These are phyloP conservation scores for Diarsia mendica DNA, from an alignment of 2,888 invertebrate species.

Conservation along the genomic window DNA sequence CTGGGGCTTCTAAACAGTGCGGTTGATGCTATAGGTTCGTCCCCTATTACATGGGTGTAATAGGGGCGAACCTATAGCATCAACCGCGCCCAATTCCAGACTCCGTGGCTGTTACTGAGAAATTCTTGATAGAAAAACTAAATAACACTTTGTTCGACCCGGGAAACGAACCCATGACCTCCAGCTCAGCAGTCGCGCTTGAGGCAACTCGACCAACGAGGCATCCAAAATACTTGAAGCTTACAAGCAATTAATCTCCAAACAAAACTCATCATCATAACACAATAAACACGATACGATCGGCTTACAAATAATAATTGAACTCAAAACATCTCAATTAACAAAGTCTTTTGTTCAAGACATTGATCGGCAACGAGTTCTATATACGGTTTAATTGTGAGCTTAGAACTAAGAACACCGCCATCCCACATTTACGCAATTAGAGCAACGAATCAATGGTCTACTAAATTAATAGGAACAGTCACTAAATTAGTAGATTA, in stretches of 20 bases:
- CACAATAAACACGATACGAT: slow-evolving; percentile 35
- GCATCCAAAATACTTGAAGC: background rate
- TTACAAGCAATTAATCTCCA: slow-evolving; percentile 20
- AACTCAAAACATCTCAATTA: slow-evolving; percentile 56
- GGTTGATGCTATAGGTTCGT: too few relatives aligned
- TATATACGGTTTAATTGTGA: slow-evolving; percentile 43
- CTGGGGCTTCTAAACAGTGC: too few relatives aligned
- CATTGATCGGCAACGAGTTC: slow-evolving; percentile 37
- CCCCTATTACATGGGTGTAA: too few relatives aligned
- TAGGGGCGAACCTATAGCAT: too few relatives aligned
- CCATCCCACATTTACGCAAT: slow-evolving; percentile 62
- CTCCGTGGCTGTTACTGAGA: too few relatives aligned
- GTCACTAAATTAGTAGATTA: slow-evolving; percentile 81
- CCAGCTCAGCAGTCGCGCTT: too few relatives aligned
- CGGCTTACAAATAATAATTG: slow-evolving; percentile 33
- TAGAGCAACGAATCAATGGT: slow-evolving; percentile 69
- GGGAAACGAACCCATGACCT: too few relatives aligned
- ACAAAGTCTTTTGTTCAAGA: slow-evolving; percentile 52
- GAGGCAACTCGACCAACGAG: background rate
- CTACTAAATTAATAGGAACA: slow-evolving; percentile 78
- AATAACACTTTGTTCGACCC: too few relatives aligned
- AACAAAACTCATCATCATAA: slow-evolving; percentile 26
- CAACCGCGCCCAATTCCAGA: too few relatives aligned
- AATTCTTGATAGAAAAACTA: too few relatives aligned
- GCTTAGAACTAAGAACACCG: slow-evolving; percentile 49